Base-by-base conservation (phyloP, 2,888 invertebrate species). In the Orthosia gothica region DNA sequence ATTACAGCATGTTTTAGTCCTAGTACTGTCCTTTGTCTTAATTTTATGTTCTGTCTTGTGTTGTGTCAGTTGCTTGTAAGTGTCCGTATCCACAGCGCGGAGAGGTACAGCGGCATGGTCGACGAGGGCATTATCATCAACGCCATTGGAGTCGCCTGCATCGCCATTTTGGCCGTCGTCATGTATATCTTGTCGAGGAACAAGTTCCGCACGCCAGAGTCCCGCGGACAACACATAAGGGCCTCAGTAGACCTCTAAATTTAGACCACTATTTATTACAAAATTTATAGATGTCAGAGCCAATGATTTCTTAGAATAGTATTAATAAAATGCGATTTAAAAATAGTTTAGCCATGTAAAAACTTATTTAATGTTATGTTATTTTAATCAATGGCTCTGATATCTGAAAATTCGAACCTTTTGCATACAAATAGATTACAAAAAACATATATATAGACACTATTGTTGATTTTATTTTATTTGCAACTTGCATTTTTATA, bases 91-190 rank as follows among this genome's bases (percentile, higher is more conserved):
- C 95, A 94, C 96, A 95, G 95, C 87, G 91, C 91, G 89, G 96
- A 96, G 90, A 93, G 95, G 82, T 97, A 97, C 96, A 95, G 96
- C 92, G 94, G 95, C 80, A 93, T 97, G 92, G 97, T 97, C 79
- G 97, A 97, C 89, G 98, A 98, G 93, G 97, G 97, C 23, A 97
- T 98, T 89, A 97, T 98, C 91, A 95, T 98, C 92, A 98, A 98
- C 96, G 97, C 97, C 54, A 97, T 98, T 87, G 98, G 97, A 82
- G 97, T 97, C 89, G 95, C 97, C 84, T 96, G 98, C 91, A 96
- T 97, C 85, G 97, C 97, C 74, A 96, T 97, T 81, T 96, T 97
- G 81, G 97, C 97, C 77, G 95, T 98, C 88, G 97, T 98, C 92
- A 97, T 97, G 91, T 98, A 97, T 93, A 97, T 97, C 90, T 94